A percentile compares a stretch with the other conserved stretches of the same genome.
Evolutionary conservation across 2,113 vertebrate species (phyloP).

Genomic region (Prunella himalayana): DNA sequence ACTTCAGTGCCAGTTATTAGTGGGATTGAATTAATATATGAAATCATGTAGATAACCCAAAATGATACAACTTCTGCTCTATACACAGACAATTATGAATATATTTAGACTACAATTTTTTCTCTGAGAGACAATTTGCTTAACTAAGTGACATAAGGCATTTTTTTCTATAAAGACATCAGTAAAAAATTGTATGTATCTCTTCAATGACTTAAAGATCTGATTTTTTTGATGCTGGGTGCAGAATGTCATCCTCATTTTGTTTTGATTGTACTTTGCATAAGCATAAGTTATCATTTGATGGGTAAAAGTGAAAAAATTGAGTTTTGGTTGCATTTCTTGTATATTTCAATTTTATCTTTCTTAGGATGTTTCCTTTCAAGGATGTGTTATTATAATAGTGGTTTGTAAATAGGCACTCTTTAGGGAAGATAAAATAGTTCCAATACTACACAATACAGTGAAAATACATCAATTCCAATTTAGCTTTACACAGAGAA

Average conservation of each 20-base stretch:
- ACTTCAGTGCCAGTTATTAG: not conserved
- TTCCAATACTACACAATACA: not conserved
- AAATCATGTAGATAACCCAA: not conserved
- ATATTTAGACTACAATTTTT: not conserved
- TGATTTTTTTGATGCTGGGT: not conserved
- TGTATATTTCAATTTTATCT: not conserved
- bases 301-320: not conserved
- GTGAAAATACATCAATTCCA: not conserved
- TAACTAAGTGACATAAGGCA: not conserved
- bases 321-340: not conserved
- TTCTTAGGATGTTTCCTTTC: not conserved
- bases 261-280: not conserved
- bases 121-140: not conserved
- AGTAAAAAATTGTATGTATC: not conserved
- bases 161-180: not conserved
- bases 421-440: not conserved
- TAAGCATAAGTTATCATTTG: not conserved
- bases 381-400: not conserved
- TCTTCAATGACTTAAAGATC: not conserved
- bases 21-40: not conserved
- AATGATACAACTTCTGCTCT: not conserved
- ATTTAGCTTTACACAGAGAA: not conserved
- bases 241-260: not conserved
- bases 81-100: not conserved
- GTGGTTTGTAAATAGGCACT: not conserved